phyloP scores from a whole-genome alignment of 2,113 vertebrate species.

The Saccopteryx bilineata region DNA sequence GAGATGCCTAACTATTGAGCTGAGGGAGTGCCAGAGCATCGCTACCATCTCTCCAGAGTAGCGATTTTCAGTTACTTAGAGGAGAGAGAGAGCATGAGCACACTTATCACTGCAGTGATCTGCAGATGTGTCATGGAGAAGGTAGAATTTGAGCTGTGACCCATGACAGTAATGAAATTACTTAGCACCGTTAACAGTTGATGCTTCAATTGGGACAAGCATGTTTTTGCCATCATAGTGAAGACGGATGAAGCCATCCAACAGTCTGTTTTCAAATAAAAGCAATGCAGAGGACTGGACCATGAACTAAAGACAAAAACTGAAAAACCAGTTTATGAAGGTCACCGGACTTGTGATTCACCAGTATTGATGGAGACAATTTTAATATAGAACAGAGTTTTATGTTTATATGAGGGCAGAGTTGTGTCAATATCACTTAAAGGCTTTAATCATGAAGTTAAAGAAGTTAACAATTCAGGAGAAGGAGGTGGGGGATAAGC shows the following conservation, averaged over 20 bases:
- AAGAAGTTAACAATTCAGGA: background rate
- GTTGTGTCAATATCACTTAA: background rate
- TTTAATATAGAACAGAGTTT: slow-evolving; percentile 10
- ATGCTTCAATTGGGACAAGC: background rate
- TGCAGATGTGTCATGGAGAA: background rate
- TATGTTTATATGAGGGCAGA: background rate
- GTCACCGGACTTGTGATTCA: background rate
- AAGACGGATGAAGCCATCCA: background rate
- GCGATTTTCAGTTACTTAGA: background rate
- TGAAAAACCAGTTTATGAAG: background rate
- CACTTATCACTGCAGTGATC: background rate
- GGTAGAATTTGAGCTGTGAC: background rate
- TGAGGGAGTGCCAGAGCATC: background rate
- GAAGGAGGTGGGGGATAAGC: background rate
- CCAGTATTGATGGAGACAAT: background rate
- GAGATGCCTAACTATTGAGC: background rate
- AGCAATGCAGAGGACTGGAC: background rate
- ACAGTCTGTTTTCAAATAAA: slow-evolving; percentile 15
- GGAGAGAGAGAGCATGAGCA: background rate
- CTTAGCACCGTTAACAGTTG: background rate
- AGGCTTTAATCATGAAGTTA: slow-evolving; percentile 1
- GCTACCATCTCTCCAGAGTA: background rate
- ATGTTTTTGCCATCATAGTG: background rate
- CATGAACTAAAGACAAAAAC: background rate
- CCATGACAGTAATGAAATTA: background rate